These are phyloP conservation scores for Meloidogyne chitwoodi DNA, from an alignment of 1,140 invertebrate species.

Conservation along the genomic window DNA sequence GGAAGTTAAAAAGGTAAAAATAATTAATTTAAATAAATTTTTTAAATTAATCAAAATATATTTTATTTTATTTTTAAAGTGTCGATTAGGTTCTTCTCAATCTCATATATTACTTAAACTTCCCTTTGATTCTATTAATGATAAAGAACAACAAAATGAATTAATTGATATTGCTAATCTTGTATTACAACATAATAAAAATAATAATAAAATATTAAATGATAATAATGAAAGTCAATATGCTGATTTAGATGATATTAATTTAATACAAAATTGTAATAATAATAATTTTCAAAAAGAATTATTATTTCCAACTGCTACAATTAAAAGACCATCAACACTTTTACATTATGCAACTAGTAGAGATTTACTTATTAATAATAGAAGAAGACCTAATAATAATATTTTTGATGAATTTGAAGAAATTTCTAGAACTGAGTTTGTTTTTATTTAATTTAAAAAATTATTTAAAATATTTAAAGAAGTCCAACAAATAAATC, in stretches of 20 bases:
- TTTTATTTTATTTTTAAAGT: background rate
- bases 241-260: background rate
- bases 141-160: slow-evolving; percentile 8
- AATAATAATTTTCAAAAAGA: no score
- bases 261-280: background rate
- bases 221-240: slow-evolving; percentile 9
- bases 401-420: no score
- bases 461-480: background rate
- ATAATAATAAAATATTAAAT: background rate
- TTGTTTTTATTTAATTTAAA: no score
- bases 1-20: background rate
- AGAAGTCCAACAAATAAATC: background rate
- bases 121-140: background rate
- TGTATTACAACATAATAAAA: slow-evolving; percentile 5
- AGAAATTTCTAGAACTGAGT: no score
- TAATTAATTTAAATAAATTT: background rate
- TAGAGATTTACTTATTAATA: no score
- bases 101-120: background rate
- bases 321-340: background rate
- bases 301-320: no score
- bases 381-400: no score
- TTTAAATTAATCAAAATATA: background rate
- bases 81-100: background rate
- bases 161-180: slow-evolving; percentile 18
- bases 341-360: background rate